Conservation (phyloP, 2,888 invertebrate species). For the Drosophila monieri region DNA sequence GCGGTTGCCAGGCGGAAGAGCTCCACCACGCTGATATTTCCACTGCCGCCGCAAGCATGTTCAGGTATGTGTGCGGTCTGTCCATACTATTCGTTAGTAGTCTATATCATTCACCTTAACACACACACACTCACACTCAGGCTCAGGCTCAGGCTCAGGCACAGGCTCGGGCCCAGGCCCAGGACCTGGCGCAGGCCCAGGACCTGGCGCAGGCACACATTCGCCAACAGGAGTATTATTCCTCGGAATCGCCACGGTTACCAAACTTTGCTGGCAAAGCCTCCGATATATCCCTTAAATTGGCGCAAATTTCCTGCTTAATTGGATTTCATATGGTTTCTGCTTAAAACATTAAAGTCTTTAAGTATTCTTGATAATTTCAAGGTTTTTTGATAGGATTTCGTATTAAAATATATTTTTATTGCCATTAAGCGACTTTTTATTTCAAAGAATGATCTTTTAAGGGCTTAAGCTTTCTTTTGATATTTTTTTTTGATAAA, state of each 20-base stretch:
- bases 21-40: conserved; percentile 96
- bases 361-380: not conserved
- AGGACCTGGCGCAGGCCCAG: no score
- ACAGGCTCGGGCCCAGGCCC: no score
- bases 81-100: not conserved
- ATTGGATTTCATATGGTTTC: not conserved
- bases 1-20: conserved; percentile 96
- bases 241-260: not conserved
- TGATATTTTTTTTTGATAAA: no score
- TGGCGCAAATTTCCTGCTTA: not conserved
- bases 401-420: no score
- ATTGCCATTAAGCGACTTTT: no score
- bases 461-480: no score
- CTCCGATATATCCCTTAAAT: not conserved
- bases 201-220: no score
- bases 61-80: conserved; percentile 88
- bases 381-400: no score
- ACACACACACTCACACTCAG: no score
- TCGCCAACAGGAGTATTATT: not conserved
- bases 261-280: not conserved
- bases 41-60: conserved; percentile 96
- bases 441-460: no score
- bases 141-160: no score
- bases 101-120: not conserved
- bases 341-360: not conserved